Base-by-base conservation (phyloP, 1,140 invertebrate species). In the Phymorhynchus buccinoides region DNA sequence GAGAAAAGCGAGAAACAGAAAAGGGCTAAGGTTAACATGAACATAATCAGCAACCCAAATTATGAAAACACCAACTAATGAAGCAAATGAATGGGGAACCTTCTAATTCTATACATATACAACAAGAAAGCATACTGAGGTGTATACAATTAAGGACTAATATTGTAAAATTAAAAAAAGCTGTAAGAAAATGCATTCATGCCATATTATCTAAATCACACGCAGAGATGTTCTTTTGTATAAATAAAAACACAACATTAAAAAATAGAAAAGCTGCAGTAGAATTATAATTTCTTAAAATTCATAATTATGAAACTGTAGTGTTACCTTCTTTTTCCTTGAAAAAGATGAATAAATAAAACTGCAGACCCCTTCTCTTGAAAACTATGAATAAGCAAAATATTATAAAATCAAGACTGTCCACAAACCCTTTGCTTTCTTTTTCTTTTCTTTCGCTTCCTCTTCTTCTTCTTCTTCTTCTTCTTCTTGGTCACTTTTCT, bases 401-500 rank as follows among this genome's bases (percentile, higher is more conserved):
- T n/a, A n/a, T n/a, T n/a, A n/a, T 7, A 52, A 52, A 52, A 52
- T 12, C 48, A 22, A 27, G 6, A 27, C 6, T 66, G 62, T 27
- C 4, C 16, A 75, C 73, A 75, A 41, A 75, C 73, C 73, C 73
- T 75, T 75, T 37, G 14, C 27, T 1, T 75, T 39, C 37, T 75
- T 37, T 75, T 9, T 75, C 35, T 75, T 75, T 37, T 35, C 30
- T 71, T 75, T 41, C 42, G 6, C 73, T 75, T 75, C 73, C 42
- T 75, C 73, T 75, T 75, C 73, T 73, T 32, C n/a, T 37, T 35
- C 30, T 71, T 75, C 27, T 75, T 9, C 73, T 75, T 75, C 73
- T 75, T 75, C 73, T 75, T 75, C 73, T 73, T 32, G 27, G 12
- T 75, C 73, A 41, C 73, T 75, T 41, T 75, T 75, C 6, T 27